phyloP scores from a whole-genome alignment of 2,113 vertebrate genomes.

The Neolamprologus kungweensis region DNA sequence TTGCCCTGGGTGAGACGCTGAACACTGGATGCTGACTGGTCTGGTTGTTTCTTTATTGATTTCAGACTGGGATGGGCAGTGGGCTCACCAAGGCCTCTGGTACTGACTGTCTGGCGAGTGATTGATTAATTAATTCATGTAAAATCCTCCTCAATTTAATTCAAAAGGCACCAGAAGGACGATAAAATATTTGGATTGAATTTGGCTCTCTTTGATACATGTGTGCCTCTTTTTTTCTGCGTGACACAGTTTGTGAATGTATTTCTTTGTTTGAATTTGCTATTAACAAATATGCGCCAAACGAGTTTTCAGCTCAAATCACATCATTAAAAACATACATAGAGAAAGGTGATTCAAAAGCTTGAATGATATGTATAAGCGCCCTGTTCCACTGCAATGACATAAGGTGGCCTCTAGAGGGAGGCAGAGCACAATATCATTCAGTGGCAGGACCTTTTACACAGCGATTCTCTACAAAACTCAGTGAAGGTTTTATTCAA shows the following conservation, averaged over 20 bases:
- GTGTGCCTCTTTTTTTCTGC: neutral
- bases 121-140: constrained; percentile 41
- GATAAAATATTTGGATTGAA: neutral
- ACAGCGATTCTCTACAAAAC: neutral
- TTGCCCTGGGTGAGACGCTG: constrained; percentile 42
- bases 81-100: constrained; percentile 38
- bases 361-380: neutral
- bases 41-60: constrained; percentile 55
- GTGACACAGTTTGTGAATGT: neutral
- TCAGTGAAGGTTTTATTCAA: neutral
- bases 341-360: neutral
- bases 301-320: neutral
- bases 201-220: neutral
- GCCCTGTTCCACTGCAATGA: neutral
- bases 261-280: neutral
- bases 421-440: neutral
- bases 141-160: constrained; percentile 11
- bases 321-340: neutral
- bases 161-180: neutral
- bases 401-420: neutral
- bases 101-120: constrained; percentile 51
- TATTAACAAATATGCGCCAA: neutral
- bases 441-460: neutral
- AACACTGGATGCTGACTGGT: constrained; percentile 53
- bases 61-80: constrained; percentile 9